Evolutionary conservation across 2,888 invertebrate genomes (phyloP), one percentile per base, ranked within the genome.

Genomic region (Osedax frankpressi): DNA sequence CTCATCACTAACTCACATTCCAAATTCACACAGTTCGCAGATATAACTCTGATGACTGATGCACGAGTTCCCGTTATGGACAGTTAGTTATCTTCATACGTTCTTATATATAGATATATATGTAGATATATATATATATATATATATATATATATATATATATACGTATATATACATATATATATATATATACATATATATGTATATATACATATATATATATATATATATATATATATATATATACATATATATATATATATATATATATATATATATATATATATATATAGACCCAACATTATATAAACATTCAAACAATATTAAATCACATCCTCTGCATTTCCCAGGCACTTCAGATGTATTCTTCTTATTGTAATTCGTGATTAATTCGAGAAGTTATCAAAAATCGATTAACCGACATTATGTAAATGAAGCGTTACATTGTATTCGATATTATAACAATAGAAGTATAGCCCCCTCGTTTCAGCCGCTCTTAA

Each of bases 121-220:
- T n/a, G n/a, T n/a, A n/a, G n/a, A n/a, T n/a, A n/a, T n/a, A n/a
- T n/a, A n/a, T n/a, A n/a, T n/a, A n/a, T n/a, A n/a, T n/a, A n/a
- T n/a, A n/a, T n/a, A n/a, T 72, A 72, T 28, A 73, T 73, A 72
- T 14, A 73, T 73, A 73, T 25, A 72, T 72, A 72, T 14, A 73
- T 72, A 72, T 0, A 30, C 71, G 71, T 28, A 73, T 72, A 73
- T 28, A 72, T 73, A 73, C 19, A 73, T 30, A 73, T 14, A 73
- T 30, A 72, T 14, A 72, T n/a, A 73, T 25, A 73, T 71, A 73
- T 25, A 73, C 26, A 73, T 70, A 30, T 26, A 30, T 70, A 30
- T 72, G 28, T 24, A 71, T 72, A 73, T 29, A 73, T 72, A 28
- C 28, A 73, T 30, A 73, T 24, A 72, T 73, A 73, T 1, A 73